A percentile compares a stretch with the other conserved stretches of the same genome.
These are phyloP conservation scores for Mustela lutreola DNA, from an alignment of 2,113 vertebrate genomes.

Conservation along the genomic window DNA sequence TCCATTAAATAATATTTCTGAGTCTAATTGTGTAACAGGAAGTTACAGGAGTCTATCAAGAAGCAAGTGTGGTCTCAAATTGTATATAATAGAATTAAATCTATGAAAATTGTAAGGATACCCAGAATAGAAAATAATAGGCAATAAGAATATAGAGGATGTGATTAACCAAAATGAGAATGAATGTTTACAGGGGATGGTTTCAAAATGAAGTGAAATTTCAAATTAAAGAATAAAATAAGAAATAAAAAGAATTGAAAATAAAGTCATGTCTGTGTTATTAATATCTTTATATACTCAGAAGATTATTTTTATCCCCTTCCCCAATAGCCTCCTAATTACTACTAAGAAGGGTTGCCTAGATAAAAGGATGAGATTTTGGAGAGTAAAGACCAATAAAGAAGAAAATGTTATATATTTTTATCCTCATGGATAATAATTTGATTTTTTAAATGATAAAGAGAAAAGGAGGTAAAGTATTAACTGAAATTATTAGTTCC, in stretches of 20 bases:
- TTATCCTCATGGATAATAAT: background rate
- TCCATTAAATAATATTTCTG: background rate
- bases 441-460: background rate
- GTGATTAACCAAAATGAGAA: background rate
- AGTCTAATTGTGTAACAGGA: background rate
- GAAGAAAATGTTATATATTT: background rate
- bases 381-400: conserved; percentile 19
- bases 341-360: background rate
- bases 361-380: background rate
- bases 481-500: background rate
- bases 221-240: conserved; percentile 38
- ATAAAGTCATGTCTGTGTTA: background rate
- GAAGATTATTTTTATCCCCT: background rate
- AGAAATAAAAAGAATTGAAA: conserved; percentile 5
- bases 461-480: background rate
- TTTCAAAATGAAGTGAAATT: conserved; percentile 4
- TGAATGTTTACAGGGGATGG: background rate
- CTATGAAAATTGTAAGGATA: background rate
- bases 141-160: background rate
- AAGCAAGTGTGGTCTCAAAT: background rate
- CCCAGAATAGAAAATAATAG: background rate
- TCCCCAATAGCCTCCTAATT: background rate
- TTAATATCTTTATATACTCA: background rate
- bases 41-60: background rate
- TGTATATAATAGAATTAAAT: background rate